Percentiles rank a stretch among this genome's conserved stretches.
These are phyloP conservation scores for Callipepla squamata DNA, from an alignment of 2,113 vertebrate species.

Conservation along the genomic window DNA sequence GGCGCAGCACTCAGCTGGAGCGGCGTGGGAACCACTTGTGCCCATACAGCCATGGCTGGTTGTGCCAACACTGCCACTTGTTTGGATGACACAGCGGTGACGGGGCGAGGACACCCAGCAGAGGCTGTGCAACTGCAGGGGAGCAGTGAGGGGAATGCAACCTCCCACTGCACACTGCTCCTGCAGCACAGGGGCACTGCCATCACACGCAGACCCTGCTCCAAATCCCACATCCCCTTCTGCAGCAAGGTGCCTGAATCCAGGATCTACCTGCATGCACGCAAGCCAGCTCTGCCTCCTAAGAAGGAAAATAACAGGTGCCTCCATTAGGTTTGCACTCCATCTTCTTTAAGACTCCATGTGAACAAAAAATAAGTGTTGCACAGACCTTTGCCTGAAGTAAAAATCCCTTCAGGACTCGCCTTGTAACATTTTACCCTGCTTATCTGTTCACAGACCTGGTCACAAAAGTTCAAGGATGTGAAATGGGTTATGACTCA, in stretches of 20 bases:
- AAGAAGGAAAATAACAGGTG: not conserved
- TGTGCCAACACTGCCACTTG: not conserved
- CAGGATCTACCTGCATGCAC: not conserved
- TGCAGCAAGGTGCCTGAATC: not conserved
- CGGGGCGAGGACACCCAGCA: not conserved
- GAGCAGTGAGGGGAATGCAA: not conserved
- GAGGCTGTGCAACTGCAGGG: not conserved
- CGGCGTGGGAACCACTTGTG: not conserved
- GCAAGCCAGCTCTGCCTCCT: not conserved
- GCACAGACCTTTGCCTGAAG: not conserved
- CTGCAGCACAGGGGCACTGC: not conserved
- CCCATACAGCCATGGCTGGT: not conserved
- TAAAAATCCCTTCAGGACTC: rapidly evolving
- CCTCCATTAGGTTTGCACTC: not conserved
- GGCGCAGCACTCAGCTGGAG: not conserved
- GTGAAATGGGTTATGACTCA: not conserved
- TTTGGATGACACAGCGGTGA: rapidly evolving
- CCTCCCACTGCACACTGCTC: not conserved
- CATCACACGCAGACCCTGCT: not conserved
- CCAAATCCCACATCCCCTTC: not conserved
- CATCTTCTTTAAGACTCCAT: not conserved
- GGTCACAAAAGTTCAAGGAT: not conserved
- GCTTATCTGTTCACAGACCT: not conserved
- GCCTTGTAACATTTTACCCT: not conserved
- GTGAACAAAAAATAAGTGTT: not conserved